These are phyloP conservation scores for Scalopus aquaticus DNA, from an alignment of 2,113 vertebrate species.

Conservation along the genomic window DNA sequence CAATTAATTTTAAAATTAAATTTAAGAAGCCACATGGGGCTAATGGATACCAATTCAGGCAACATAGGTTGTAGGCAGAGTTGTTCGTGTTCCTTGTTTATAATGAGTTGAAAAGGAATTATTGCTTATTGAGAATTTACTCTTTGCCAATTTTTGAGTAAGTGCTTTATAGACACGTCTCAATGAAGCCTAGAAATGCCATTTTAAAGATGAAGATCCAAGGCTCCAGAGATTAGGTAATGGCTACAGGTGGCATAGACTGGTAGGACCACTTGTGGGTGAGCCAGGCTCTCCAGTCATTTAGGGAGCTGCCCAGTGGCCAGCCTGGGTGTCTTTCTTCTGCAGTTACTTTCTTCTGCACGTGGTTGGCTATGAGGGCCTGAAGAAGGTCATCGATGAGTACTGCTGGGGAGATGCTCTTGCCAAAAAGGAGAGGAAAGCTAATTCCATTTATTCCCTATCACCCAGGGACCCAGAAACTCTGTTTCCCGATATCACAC, in stretches of 20 bases:
- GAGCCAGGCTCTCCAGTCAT: not conserved
- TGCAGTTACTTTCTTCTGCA: not conserved
- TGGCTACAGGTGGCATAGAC: not conserved
- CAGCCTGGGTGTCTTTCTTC: not conserved
- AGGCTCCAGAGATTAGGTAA: not conserved
- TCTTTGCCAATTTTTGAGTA: not conserved
- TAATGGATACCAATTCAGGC: not conserved
- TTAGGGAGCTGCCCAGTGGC: not conserved
- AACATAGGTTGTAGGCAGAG: not conserved
- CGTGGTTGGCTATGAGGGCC: not conserved
- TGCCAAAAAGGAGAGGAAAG: not conserved
- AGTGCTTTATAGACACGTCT: not conserved
- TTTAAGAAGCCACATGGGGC: not conserved
- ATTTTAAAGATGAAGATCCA: not conserved
- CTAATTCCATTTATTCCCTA: not conserved
- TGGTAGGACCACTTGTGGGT: not conserved
- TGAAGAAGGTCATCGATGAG: not conserved
- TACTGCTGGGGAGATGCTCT: not conserved
- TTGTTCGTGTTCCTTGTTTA: not conserved
- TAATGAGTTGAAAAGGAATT: not conserved
- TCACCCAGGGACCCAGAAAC: not conserved
- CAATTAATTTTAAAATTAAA: conserved; percentile 26
- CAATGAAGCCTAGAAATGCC: conserved; percentile 12
- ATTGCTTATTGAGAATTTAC: not conserved
- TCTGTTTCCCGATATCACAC: not conserved